These are phyloP conservation scores for Aotus griseimembra DNA, from an alignment of 2,797 vertebrate species.

Conservation along the genomic window DNA sequence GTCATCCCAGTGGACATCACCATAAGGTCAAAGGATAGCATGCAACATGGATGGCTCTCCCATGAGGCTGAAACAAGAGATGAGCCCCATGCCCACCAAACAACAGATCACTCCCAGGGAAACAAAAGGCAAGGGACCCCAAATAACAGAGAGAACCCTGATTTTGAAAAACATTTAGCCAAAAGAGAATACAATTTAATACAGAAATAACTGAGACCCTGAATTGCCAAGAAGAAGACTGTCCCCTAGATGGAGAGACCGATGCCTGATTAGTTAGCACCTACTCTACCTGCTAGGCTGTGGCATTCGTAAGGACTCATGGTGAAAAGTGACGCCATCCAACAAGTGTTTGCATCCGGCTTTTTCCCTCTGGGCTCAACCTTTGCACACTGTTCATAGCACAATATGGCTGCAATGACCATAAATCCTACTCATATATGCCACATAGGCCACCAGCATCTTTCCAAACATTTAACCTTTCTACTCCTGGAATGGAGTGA, in stretches of 20 bases:
- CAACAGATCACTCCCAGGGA: not conserved
- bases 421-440: not conserved
- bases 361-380: not conserved
- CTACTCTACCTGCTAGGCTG: not conserved
- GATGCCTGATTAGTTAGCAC: not conserved
- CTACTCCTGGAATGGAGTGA: not conserved
- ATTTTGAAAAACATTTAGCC: not conserved
- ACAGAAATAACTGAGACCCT: not conserved
- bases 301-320: not conserved
- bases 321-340: not conserved
- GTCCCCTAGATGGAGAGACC: not conserved
- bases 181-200: not conserved
- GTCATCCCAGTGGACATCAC: not conserved
- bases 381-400: not conserved
- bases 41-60: not conserved
- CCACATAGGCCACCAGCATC: not conserved
- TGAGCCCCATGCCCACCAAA: not conserved
- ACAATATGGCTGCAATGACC: not conserved
- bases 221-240: not conserved
- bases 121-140: not conserved
- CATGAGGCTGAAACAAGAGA: not conserved
- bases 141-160: not conserved
- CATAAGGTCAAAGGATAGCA: not conserved
- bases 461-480: not conserved
- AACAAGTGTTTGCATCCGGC: not conserved